These are phyloP conservation scores for Ahaetulla prasina DNA, from an alignment of 2,113 vertebrate species.

Conservation along the genomic window DNA sequence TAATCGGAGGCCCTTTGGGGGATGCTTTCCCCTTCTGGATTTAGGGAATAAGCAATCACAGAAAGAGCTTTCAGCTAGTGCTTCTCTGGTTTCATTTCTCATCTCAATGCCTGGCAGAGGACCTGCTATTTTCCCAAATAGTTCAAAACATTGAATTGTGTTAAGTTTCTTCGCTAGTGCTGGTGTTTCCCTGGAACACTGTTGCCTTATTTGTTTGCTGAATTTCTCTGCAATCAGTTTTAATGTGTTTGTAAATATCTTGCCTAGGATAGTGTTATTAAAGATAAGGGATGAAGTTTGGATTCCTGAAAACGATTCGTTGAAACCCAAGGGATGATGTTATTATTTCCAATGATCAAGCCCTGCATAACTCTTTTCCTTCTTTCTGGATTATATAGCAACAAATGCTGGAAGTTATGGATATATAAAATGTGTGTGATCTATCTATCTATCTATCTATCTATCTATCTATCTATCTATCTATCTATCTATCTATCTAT, in stretches of 20 bases:
- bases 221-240: background rate
- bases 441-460: no score
- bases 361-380: background rate
- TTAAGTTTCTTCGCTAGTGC: background rate
- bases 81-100: background rate
- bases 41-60: background rate
- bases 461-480: no score
- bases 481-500: no score
- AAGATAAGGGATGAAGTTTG: background rate
- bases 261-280: background rate
- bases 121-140: background rate
- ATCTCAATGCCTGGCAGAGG: background rate
- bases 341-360: background rate
- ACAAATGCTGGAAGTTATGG: background rate
- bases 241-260: background rate
- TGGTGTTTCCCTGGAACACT: background rate
- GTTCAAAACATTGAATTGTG: background rate
- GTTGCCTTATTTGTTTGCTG: background rate
- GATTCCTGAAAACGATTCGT: background rate
- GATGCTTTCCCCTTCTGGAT: background rate
- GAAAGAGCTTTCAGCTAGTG: background rate
- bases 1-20: background rate
- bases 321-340: background rate
- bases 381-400: background rate
- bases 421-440: background rate